Base-by-base conservation (phyloP, 1,140 invertebrate species). In the Caenorhabditis tropicalis region DNA sequence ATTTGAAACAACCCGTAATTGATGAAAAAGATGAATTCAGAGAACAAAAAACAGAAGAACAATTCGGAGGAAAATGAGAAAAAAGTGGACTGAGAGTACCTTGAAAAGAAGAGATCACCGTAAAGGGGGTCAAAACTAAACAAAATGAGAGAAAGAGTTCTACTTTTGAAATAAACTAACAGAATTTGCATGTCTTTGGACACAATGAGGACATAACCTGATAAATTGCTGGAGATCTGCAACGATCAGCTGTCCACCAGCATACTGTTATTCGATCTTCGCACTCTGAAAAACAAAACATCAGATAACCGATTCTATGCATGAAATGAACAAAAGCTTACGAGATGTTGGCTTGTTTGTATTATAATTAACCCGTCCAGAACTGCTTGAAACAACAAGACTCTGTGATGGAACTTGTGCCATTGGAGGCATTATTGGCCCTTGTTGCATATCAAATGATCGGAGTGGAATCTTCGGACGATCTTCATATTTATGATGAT, bases 241-340 rank as follows among this genome's bases (percentile, higher is more conserved):
- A 90, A 2, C 89, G 82, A 49, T 91, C 90, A 21, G 91, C 88
- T 12, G 91, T 91, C 89, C 89, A 90, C 90, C 90, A 90, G 79
- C 89, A 90, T 3, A 90, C 89, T 16, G 89, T 90, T 56, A 90
- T 90, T 29, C 85, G 36, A 46, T 90, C 89, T 51, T 91, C 89
- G 84, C 89, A 90, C 9, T 82, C 89, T 87, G 48, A 29, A 84
- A 58, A n/a, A n/a, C n/a, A n/a, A n/a, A n/a, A n/a, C n/a, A n/a
- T n/a, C n/a, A n/a, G n/a, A 46, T 31, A 31, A 82, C 12, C 12
- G 1, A 0, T 56, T 7, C 27, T 48, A 1, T 5, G 19, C 21
- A 24, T 24, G 5, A 80, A 80, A 80, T 48, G 15, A 51, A 36
- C 2, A 9, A 24, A 60, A 31, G n/a, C 58, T 82, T 65, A 60